These are phyloP conservation scores for Lateolabrax maculatus DNA, from an alignment of 2,797 vertebrate species.

Conservation along the genomic window DNA sequence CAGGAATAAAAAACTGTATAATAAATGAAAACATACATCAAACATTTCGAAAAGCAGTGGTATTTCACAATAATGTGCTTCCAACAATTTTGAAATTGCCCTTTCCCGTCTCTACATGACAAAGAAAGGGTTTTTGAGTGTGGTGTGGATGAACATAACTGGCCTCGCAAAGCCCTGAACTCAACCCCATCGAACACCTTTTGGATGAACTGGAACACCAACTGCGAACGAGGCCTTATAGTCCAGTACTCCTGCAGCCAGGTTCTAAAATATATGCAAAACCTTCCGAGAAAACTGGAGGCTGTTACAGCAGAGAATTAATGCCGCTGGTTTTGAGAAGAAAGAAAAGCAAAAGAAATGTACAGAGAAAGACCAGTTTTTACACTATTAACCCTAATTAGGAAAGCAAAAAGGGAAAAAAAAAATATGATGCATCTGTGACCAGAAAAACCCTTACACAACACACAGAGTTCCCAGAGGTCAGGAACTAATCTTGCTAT, in stretches of 20 bases:
- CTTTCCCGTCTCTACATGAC: constrained; percentile 9
- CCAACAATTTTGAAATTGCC: not conserved
- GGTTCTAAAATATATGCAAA: not conserved
- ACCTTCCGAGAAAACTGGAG: not conserved
- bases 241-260: not conserved
- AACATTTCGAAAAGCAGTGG: too few relatives aligned
- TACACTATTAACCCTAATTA: not conserved
- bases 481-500: constrained; percentile 16
- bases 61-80: not conserved
- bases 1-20: too few relatives aligned
- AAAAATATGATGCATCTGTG: constrained; percentile 17
- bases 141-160: not conserved
- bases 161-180: not conserved
- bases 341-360: not conserved
- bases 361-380: not conserved
- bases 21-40: too few relatives aligned
- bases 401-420: not conserved
- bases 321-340: not conserved
- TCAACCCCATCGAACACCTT: constrained; percentile 16
- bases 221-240: not conserved
- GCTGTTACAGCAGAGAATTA: not conserved
- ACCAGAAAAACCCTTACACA: constrained; percentile 28
- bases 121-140: not conserved
- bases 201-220: constrained; percentile 7
- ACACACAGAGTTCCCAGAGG: constrained; percentile 40